Base-by-base conservation (phyloP, 2,888 invertebrate genomes). In the Tupiocoris notatus region DNA sequence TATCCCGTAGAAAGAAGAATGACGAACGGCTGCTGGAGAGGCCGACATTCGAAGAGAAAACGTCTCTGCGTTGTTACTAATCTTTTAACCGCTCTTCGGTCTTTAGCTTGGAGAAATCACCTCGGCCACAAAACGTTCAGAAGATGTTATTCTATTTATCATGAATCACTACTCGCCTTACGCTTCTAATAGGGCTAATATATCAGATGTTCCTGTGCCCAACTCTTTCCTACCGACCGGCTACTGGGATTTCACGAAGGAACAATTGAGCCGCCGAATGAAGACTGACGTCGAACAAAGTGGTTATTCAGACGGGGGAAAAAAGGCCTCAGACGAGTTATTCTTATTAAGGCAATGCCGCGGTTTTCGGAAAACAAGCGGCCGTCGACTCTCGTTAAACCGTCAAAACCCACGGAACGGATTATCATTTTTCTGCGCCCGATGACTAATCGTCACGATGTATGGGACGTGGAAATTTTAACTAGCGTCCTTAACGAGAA, bases 61-160 rank as follows among this genome's bases (percentile, higher is more conserved):
- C 39, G 25, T 39, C 65, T 39, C n/a, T n/a, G n/a, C n/a, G 65
- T 25, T 21, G 67, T 67, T 56, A 70, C 23, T 70, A 70, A 70
- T 70, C 70, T 70, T 59, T 70, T 59, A 18, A 59, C 39, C 65
- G 25, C 39, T 20, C 65, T 17, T 39, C 63, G 39, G 59, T 57
- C 17, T 58, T 59, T 18, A 22, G 21, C 59, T 59, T 54, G 23
- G 59, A 56, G n/a, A 54, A 70, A 70, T 24, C 59, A 59, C 59
- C 59, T 70, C 70, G 20, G 65, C 59, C 23, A 70, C 70, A 70
- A 70, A 70, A 59, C 70, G 73, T 62, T 62, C 21, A 54, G 62
- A 73, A 73, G 62, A 62, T 73, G 73, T 67, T 70, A 73, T 73
- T 73, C 73, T 73, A 73, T 73, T 73, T 73, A 73, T 73, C 73